phyloP scores from a whole-genome alignment of 2,797 vertebrate species.

The Rhinella marina region DNA sequence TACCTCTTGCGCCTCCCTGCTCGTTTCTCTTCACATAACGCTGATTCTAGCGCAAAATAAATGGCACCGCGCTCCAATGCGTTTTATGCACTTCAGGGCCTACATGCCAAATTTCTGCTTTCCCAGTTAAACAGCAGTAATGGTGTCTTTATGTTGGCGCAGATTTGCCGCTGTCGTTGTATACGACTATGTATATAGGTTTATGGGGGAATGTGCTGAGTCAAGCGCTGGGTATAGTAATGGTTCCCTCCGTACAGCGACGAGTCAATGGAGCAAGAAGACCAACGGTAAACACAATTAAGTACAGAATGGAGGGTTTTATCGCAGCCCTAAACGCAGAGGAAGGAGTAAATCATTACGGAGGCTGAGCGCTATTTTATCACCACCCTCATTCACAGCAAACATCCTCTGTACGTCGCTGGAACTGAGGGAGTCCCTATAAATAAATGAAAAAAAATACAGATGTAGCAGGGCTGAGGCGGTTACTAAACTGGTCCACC shows the following conservation, averaged over 20 bases:
- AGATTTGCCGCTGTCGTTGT: not conserved
- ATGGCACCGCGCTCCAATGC: not conserved
- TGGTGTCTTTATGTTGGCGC: not conserved
- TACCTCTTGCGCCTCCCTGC: no score
- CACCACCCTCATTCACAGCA: not conserved
- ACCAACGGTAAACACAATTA: slow-evolving; percentile 44
- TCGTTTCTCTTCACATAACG: not conserved
- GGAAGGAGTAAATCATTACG: slow-evolving; percentile 28
- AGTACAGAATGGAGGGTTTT: slow-evolving; percentile 31
- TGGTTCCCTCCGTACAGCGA: slow-evolving; percentile 6
- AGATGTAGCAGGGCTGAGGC: not conserved
- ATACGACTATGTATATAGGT: not conserved
- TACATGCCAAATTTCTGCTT: not conserved
- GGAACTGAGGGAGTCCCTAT: not conserved
- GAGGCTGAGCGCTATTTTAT: not conserved
- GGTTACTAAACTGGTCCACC: not conserved
- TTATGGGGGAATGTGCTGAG: slow-evolving; percentile 20
- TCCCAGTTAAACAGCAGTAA: not conserved
- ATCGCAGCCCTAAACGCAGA: slow-evolving; percentile 32
- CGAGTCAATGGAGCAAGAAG: slow-evolving; percentile 33
- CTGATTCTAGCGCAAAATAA: not conserved
- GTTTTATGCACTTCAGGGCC: not conserved
- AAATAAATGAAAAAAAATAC: not conserved
- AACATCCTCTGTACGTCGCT: not conserved
- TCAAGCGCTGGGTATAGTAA: slow-evolving; percentile 12